Conservation (phyloP, 2,888 invertebrate genomes). For the Eledona agricola region DNA sequence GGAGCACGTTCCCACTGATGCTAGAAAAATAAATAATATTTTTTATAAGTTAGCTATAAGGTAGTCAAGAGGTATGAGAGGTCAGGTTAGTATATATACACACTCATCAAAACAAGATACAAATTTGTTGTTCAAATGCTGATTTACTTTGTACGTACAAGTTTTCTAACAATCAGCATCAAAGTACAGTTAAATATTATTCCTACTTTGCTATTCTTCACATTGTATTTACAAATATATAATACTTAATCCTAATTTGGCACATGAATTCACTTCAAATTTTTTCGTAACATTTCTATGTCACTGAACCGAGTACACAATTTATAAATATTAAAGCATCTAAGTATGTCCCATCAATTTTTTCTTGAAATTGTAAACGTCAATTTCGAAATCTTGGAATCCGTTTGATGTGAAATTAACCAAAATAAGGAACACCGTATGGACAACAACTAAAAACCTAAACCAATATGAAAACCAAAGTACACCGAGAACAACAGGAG, state of each 20-base stretch:
- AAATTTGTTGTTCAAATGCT: no score
- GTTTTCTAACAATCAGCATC: no score
- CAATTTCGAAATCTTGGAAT: conserved; percentile 69
- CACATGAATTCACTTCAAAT: conserved; percentile 29
- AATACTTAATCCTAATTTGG: conserved; percentile 23
- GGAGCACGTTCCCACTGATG: no score
- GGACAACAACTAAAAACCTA: conserved; percentile 66
- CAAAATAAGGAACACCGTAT: conserved; percentile 66
- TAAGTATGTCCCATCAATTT: conserved; percentile 2
- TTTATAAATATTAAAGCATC: neutral
- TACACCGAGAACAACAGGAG: conserved; percentile 63
- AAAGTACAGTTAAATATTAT: no score
- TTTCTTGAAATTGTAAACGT: conserved; percentile 42
- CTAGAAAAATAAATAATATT: no score
- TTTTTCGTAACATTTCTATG: neutral
- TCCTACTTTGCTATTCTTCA: no score
- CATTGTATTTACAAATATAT: no score
- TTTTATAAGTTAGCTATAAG: no score
- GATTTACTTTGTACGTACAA: no score
- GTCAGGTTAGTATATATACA: no score
- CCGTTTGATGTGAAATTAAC: conserved; percentile 68
- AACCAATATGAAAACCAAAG: conserved; percentile 63
- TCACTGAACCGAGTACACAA: neutral
- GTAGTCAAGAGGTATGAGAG: no score
- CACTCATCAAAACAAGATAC: no score